Evolutionary conservation across 2,888 invertebrate species (phyloP).

Genomic region (Mimas tiliae): DNA sequence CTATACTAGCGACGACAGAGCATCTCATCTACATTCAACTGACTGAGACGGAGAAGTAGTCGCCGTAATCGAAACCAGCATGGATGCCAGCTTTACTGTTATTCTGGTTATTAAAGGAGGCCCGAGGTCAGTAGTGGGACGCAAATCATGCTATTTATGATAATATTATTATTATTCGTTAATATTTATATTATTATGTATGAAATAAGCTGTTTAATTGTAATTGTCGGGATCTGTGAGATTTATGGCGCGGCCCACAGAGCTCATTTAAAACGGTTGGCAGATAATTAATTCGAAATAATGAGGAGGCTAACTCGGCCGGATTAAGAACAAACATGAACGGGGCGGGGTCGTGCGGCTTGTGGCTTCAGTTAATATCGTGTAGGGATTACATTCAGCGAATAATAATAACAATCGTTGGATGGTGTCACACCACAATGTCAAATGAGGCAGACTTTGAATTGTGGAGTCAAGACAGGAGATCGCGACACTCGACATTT

Average conservation of each 20-base stretch:
- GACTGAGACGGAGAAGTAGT: too few relatives aligned
- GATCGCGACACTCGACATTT: too few relatives aligned
- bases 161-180: not conserved
- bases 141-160: too few relatives aligned
- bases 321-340: constrained; percentile 19
- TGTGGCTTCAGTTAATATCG: not conserved
- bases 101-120: too few relatives aligned
- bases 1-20: too few relatives aligned
- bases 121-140: too few relatives aligned
- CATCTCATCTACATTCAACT: too few relatives aligned
- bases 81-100: too few relatives aligned
- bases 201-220: not conserved
- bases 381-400: not conserved
- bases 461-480: too few relatives aligned
- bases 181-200: not conserved
- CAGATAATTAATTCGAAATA: constrained; percentile 38
- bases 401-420: not conserved
- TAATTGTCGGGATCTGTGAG: constrained; percentile 33
- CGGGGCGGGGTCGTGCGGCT: not conserved
- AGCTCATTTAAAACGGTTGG: constrained; percentile 26
- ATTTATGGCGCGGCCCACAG: constrained; percentile 28
- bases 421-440: not conserved
- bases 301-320: constrained; percentile 31
- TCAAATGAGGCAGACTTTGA: not conserved
- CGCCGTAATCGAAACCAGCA: too few relatives aligned